Evolutionary conservation across 2,797 vertebrate species (phyloP).

Genomic region (Bradypodion ventrale): DNA sequence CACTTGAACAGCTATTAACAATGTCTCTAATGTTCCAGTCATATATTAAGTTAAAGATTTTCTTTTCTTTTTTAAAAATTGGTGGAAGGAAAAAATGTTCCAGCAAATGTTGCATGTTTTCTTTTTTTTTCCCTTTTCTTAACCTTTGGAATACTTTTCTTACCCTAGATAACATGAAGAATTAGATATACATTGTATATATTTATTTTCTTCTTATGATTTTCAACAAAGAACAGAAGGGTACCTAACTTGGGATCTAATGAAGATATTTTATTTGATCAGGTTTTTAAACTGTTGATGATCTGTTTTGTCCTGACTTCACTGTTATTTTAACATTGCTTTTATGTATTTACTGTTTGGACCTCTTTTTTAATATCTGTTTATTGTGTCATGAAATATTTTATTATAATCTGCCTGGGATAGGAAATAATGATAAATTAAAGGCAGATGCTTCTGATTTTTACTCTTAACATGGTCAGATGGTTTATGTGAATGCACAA

Average conservation of each 20-base stretch:
- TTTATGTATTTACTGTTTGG: background rate
- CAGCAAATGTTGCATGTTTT: no score
- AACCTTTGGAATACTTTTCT: no score
- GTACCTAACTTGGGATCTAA: background rate
- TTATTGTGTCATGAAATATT: background rate
- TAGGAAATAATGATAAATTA: background rate
- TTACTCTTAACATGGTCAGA: background rate
- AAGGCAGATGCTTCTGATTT: background rate
- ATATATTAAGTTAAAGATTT: no score
- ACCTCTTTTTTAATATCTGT: background rate
- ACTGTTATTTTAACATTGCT: background rate
- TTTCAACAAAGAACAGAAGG: background rate
- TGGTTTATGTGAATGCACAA: background rate
- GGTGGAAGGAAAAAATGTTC: no score
- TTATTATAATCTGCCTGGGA: background rate
- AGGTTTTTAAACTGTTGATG: background rate
- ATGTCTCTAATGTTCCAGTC: no score
- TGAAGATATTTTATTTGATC: background rate
- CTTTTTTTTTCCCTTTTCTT: no score
- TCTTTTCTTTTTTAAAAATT: no score
- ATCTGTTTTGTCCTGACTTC: background rate
- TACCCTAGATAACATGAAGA: no score
- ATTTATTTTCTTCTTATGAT: background rate
- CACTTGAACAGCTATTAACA: no score
- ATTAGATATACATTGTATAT: no score